Percentiles rank a stretch among this genome's conserved stretches.
Conservation (phyloP, 2,888 invertebrate species). For the Byasa hedistus region DNA sequence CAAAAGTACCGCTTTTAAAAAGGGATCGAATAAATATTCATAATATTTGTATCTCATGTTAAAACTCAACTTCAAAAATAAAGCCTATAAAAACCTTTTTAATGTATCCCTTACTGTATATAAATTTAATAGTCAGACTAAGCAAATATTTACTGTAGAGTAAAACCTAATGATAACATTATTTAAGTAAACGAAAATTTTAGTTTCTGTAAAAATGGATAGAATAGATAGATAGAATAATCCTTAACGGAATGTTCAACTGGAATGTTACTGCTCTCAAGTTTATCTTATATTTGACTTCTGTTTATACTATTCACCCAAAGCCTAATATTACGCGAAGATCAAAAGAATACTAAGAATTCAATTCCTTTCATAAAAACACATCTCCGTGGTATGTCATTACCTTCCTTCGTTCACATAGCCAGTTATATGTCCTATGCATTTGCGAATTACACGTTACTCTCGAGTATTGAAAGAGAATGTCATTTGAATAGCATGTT, state of each 20-base stretch:
- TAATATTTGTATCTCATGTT: background rate
- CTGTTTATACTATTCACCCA: background rate
- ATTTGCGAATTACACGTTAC: no score
- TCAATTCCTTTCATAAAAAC: background rate
- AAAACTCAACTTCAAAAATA: no score
- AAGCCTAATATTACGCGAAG: no score
- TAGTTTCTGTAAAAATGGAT: background rate
- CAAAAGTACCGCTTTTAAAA: slow-evolving; percentile 16
- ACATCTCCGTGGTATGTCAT: background rate
- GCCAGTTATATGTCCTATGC: no score
- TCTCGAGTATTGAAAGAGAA: background rate
- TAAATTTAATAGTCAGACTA: background rate
- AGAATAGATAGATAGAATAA: background rate
- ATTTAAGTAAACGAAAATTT: background rate
- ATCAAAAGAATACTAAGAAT: background rate
- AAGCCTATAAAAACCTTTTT: background rate
- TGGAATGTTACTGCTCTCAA: background rate
- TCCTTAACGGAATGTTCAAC: background rate
- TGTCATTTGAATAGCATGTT: background rate
- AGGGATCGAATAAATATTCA: slow-evolving; percentile 14
- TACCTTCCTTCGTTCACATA: background rate
- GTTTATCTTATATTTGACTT: background rate
- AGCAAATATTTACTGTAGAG: background rate
- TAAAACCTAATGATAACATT: background rate
- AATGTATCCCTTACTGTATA: background rate